Base-by-base conservation (phyloP, 23 tunicate genomes). In the Aplidium turbinatum region DNA sequence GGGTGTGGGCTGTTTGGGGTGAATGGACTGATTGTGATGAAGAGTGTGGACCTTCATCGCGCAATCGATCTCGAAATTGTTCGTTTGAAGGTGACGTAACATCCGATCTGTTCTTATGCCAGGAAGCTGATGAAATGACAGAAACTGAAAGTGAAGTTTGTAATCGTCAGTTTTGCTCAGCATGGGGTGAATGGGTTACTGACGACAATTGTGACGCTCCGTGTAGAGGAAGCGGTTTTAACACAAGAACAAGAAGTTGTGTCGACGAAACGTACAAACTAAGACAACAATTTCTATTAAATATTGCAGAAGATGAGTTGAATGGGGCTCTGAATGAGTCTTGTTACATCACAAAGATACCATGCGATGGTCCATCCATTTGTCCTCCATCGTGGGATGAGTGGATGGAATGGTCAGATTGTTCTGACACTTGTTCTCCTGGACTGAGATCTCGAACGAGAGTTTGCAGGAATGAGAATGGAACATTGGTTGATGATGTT, bases 151-250 rank as follows among this genome's bases (percentile, higher is more conserved):
- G 11, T 16, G 31, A 27, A 1, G 1, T 33, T 11, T 76, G 81
- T 25, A 76, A 76, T 30, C 38, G 60, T n/a, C 18, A 76, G 11
- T 23, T 76, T 27, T 76, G 81, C 25, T 36, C 25, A 35, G 72
- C 1, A 3, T 76, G 81, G 81, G 56, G 57, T 1, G 81, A 76
- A 11, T 76, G 81, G 81, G 5, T 13, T n/a, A 24, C 29, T 30
- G 33, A 58, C 9, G 54, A 58, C 24, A 38, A 58, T 39, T 76
- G 81, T 38, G 45, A 38, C 35, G 81, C 81, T 35, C 70, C 56
- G 1, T 76, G 81, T 34, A 58, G 56, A 40, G 38, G 35, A 40
- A 38, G 26, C 16, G 70, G 70, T 1, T 9, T 28, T 20, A 54
- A 39, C 38, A 32, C 56, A 13, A 58, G 27, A 1, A 24, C 33